Percentiles rank a stretch among this genome's conserved stretches.
These are phyloP conservation scores for Eilema depressum DNA, from an alignment of 2,888 invertebrate genomes.

Conservation along the genomic window DNA sequence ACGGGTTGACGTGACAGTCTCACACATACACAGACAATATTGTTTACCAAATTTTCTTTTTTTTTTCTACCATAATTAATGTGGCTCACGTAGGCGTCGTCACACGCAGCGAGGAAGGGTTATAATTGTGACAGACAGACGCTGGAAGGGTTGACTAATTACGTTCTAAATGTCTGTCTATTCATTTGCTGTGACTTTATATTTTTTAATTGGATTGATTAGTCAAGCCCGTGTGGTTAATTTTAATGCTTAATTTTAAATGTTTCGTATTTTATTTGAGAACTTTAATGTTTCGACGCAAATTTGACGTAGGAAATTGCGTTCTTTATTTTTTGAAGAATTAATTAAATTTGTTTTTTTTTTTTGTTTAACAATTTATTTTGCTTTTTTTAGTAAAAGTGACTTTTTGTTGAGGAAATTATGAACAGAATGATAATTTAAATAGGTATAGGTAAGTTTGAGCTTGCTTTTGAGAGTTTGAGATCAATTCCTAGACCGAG, in stretches of 20 bases:
- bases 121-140: conserved; percentile 73
- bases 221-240: conserved; percentile 4
- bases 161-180: conserved; percentile 62
- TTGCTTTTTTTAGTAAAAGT: too few species aligned
- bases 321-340: neutral
- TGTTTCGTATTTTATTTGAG: neutral
- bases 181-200: conserved; percentile 37
- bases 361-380: neutral
- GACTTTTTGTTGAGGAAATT: too few species aligned
- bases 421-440: neutral
- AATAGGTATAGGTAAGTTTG: neutral
- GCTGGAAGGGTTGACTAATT: conserved; percentile 70
- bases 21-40: neutral
- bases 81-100: conserved; percentile 55
- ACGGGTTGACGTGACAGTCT: neutral
- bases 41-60: neutral
- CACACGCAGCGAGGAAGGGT: conserved; percentile 59
- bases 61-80: conserved; percentile 32
- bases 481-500: neutral
- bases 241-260: conserved; percentile 12
- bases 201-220: conserved; percentile 29
- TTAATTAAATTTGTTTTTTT: neutral
- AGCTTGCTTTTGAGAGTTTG: neutral
- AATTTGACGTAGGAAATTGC: neutral
- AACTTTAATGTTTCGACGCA: neutral